Base-by-base conservation (phyloP, 2,113 vertebrate genomes). In the Ceratotherium simum region DNA sequence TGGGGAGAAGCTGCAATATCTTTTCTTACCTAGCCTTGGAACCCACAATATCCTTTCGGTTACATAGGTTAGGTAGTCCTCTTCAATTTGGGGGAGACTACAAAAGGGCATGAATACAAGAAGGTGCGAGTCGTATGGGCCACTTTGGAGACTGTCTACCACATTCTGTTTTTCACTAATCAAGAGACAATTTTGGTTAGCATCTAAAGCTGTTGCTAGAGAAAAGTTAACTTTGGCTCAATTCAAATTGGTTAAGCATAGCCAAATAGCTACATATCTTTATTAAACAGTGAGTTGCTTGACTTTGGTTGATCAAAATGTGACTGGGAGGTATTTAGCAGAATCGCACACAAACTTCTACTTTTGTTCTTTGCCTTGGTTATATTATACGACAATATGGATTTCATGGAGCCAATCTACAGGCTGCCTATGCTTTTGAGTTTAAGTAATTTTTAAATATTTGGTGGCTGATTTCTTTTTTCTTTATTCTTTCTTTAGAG, bases 401-500 rank as follows among this genome's bases (percentile, higher is more conserved):
- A 80, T 18, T 51, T 92, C 64, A 27, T 18, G 65, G 72, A 84
- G 29, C 75, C 36, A 31, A 8, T 80, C n/a, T 75, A 29, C 3
- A 36, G 78, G 36, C 80, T 86, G 4, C 23, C 46, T 83, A 11
- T 72, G 62, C 51, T 81, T 95, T 46, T 70, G 42, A 70, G 62
- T 86, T 48, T 90, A 87, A 84, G 27, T 65, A 54, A 56, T 60
- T 86, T 51, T 95, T 96, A 54, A 69, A 67, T 51, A 33, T 58
- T 70, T 83, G 14, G 36, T 90, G 48, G 5, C 17, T 36, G 39
- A 58, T n/a, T 90, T 85, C 9, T 56, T 94, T 91, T 91, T 84
- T 58, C 14, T 92, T 72, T 64, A 3, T 88, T 72, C 25, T 96
- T 54, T 93, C n/a, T 29, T 65, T 65, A 97, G 96, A 75, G n/a